phyloP scores from a whole-genome alignment of 2,113 vertebrate species.

The Cercopithecus mona region DNA sequence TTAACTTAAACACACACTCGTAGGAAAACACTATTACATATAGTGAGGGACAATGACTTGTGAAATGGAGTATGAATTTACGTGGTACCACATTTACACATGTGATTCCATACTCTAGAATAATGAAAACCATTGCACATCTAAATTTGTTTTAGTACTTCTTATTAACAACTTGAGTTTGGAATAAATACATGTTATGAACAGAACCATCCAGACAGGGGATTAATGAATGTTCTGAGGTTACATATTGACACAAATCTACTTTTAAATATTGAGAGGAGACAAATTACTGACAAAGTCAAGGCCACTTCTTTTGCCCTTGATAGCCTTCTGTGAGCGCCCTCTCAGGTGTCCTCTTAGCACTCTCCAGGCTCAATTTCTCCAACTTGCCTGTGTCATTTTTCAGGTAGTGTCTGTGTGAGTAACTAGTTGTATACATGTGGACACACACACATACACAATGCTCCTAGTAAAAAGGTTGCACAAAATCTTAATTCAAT shows the following conservation, averaged over 20 bases:
- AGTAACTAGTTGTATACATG: neutral
- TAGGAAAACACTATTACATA: neutral
- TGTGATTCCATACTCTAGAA: neutral
- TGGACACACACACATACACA: too few relatives aligned
- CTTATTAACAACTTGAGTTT: neutral
- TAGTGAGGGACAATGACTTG: neutral
- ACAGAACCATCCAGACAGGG: neutral
- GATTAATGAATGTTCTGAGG: neutral
- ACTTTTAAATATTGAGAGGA: neutral
- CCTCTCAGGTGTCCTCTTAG: neutral
- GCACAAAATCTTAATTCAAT: neutral
- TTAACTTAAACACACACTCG: neutral
- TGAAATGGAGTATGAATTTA: neutral
- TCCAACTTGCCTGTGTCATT: neutral
- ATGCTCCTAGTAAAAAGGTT: conserved; percentile 23
- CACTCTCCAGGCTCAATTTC: neutral
- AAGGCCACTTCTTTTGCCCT: neutral
- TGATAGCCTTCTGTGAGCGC: neutral
- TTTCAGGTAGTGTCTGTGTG: conserved; percentile 1
- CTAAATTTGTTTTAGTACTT: neutral
- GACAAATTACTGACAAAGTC: neutral
- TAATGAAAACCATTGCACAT: neutral
- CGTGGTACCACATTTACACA: neutral
- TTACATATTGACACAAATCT: neutral
- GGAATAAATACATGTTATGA: neutral